These are phyloP conservation scores for Caerostris darwini DNA, from an alignment of 1,140 invertebrate species.

Conservation along the genomic window DNA sequence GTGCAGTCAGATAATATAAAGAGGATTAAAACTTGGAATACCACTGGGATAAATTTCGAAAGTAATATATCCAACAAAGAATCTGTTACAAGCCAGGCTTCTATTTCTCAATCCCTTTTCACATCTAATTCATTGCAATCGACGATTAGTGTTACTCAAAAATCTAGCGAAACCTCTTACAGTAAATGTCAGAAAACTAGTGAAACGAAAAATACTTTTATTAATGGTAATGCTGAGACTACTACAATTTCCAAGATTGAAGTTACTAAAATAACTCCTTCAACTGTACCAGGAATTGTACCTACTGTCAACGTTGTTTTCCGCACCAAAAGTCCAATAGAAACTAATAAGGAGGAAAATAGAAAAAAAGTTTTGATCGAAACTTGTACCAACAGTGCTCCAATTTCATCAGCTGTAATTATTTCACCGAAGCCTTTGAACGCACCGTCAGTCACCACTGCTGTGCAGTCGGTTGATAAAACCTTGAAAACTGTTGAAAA, in stretches of 20 bases:
- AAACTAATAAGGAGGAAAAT: slow-evolving; percentile 54
- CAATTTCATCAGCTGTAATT: slow-evolving; percentile 58
- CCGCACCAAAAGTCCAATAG: slow-evolving; percentile 65
- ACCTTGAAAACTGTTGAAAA: slow-evolving; percentile 46
- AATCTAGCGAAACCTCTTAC: background rate
- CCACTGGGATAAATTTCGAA: background rate
- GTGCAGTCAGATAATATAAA: background rate
- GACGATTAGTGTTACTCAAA: background rate
- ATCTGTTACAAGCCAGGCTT: slow-evolving; percentile 1
- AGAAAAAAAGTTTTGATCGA: slow-evolving; percentile 73
- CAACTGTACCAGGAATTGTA: slow-evolving; percentile 45
- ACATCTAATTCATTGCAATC: background rate
- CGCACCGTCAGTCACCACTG: background rate
- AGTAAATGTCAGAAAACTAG: background rate
- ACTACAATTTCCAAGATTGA: slow-evolving; percentile 52
- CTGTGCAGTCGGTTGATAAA: background rate
- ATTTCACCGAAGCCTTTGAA: background rate
- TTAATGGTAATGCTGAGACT: slow-evolving; percentile 31
- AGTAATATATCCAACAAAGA: background rate
- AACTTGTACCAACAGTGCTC: slow-evolving; percentile 24
- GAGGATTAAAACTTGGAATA: background rate
- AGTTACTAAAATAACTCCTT: slow-evolving; percentile 58
- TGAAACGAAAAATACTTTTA: slow-evolving; percentile 7
- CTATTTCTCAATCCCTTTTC: slow-evolving; percentile 38
- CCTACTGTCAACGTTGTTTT: slow-evolving; percentile 69